Base-by-base conservation (phyloP, 2,888 invertebrate species). In the Spicauda simplicius region DNA sequence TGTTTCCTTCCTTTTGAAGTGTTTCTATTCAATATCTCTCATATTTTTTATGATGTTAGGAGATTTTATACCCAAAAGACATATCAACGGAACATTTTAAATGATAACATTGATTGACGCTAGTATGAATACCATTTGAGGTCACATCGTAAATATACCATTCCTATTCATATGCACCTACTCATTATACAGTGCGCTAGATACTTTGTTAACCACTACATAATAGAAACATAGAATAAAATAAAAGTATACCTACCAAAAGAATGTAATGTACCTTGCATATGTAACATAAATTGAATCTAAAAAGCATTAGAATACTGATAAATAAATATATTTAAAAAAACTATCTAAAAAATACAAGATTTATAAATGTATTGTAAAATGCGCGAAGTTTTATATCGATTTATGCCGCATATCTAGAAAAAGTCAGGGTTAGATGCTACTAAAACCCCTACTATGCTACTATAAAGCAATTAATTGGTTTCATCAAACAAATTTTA, bases 351-450 rank as follows among this genome's bases (percentile, higher is more conserved):
- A 33, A 33, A 33, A 33, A 33, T 33, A 33, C 7, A 33, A 33
- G 33, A 6, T 33, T 33, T 33, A 33, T 48, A 45, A 45, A 58
- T 25, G 45, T 58, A 48, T 57, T 41, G 33, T 5, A 41, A 57
- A 57, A 57, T 57, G 57, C 57, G 37, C 7, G 3, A 19, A 6
- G 4, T n/a, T 56, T 56, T 11, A 11, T 3, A 18, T 37, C 2
- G 12, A 56, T 56, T 56, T 18, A 8, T 16, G 33, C 33, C 56
- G 8, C 16, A 8, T n/a, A n/a, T 55, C 1, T 30, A 55, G 25
- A 30, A 55, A 8, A 30, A 25, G 2, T 30, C 25, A 54, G 14
- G 14, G 14, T 25, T 3, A 16, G n/a, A 1, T 30, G 3, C n/a
- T 10, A 10, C 8, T n/a, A 30, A 30, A 55, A 30, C 8, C 8